Conservation (phyloP, 2,113 vertebrate genomes). For the Xerus inauris region DNA sequence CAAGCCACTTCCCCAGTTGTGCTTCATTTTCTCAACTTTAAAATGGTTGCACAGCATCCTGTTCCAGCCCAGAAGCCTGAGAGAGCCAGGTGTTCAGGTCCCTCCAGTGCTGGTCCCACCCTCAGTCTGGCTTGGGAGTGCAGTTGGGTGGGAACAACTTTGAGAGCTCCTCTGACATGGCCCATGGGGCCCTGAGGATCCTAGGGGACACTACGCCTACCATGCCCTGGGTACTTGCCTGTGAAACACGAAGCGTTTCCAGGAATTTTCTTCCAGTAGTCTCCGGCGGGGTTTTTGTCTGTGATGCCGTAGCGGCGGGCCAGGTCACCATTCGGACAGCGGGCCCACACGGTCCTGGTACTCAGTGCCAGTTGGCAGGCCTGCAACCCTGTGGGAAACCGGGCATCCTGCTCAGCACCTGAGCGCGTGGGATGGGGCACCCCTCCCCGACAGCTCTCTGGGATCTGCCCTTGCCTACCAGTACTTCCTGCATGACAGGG, state of each 20-base stretch:
- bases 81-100: background rate
- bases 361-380: conserved; percentile 95
- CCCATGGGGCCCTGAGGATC: fast-evolving
- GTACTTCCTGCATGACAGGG: background rate
- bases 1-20: fast-evolving
- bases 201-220: background rate
- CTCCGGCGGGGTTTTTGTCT: conserved; percentile 94
- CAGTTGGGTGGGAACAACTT: background rate
- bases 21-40: background rate
- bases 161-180: fast-evolving
- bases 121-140: background rate
- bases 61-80: background rate
- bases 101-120: background rate
- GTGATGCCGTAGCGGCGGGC: conserved; percentile 95
- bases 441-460: background rate
- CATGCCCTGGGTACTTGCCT: conserved; percentile 84
- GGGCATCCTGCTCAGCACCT: background rate
- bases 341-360: conserved; percentile 93
- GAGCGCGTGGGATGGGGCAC: fast-evolving
- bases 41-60: fast-evolving
- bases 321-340: conserved; percentile 93
- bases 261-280: conserved; percentile 99
- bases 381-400: conserved; percentile 88
- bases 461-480: fast-evolving
- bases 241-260: conserved; percentile 91